Base-by-base conservation (phyloP, 2,797 vertebrate species). In the Chloroceryle amazona region DNA sequence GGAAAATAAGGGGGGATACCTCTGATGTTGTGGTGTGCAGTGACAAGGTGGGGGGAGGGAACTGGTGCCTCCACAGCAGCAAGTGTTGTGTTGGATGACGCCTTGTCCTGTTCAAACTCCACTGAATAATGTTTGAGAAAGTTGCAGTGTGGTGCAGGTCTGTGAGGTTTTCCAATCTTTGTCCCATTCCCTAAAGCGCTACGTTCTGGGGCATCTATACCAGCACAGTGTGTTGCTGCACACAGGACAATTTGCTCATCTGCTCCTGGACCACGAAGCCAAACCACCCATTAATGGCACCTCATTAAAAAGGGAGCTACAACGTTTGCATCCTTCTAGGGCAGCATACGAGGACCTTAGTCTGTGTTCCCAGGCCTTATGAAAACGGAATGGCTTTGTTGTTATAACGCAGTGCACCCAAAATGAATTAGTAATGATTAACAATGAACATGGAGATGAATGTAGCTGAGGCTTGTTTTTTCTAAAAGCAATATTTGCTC, bases 51-150 rank as follows among this genome's bases (percentile, higher is more conserved):
- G 22, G 0, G 5, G 20, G 21, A 0, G 37, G 16, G 35, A 39
- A n/a, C n/a, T 25, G 28, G 25, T 74, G 37, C 42, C 26, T 4
- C 12, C 33, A 21, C 19, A 26, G 39, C 55, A 68, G 23, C 0
- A 0, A 42, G 26, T 55, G 22, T 41, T 0, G 0, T 41, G 42
- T 47, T 62, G 17, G 33, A 78, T 70, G 31, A 26, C 33, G 18
- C 23, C 14, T 42, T 33, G 22, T 46, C 17, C 33, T 25, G 3
- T 66, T 86, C 37, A 20, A 25, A 42, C 25, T 72, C 20, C 2
- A 33, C 22, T 2, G 1, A 35, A 23, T 13, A 33, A 23, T 23
- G n/a, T 35, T 46, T 37, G n/a, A 75, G 41, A 63, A 44, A 41
- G 21, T 5, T n/a, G 41, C 23, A 71, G 66, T 5, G 4, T 18